phyloP scores from a whole-genome alignment of 1,140 invertebrate genomes.

The Cydia amplana region DNA sequence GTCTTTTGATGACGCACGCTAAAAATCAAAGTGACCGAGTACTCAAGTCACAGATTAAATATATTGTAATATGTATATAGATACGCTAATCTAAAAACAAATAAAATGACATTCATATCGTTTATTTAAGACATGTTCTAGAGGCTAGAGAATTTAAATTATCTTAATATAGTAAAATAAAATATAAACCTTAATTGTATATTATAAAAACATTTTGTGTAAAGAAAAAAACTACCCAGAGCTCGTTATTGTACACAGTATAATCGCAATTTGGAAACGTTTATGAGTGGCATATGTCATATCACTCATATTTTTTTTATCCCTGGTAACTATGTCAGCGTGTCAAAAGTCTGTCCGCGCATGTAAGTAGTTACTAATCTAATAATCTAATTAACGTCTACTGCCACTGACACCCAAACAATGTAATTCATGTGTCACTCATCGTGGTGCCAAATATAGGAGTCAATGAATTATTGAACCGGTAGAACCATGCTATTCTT shows the following conservation, averaged over 20 bases:
- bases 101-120: neutral
- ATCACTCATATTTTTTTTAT: neutral
- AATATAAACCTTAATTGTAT: too few species aligned
- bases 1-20: neutral
- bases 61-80: neutral
- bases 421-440: constrained; percentile 57
- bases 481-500: constrained; percentile 13
- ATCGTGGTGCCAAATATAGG: constrained; percentile 48
- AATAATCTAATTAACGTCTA: constrained; percentile 23
- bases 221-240: too few species aligned
- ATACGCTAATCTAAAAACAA: neutral
- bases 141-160: too few species aligned
- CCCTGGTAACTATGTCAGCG: neutral
- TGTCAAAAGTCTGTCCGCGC: neutral
- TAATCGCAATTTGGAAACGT: too few species aligned
- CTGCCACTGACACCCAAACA: constrained; percentile 47
- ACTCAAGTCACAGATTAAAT: neutral
- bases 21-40: neutral
- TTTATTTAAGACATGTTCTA: too few species aligned
- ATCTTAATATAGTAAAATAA: too few species aligned
- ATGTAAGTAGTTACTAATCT: constrained; percentile 11
- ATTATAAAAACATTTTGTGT: too few species aligned
- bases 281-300: neutral
- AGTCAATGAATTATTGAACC: constrained; percentile 50
- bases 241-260: too few species aligned